Evolutionary conservation across 2,888 invertebrate species (phyloP).

Genomic region (Alloscopus bannaensis): DNA sequence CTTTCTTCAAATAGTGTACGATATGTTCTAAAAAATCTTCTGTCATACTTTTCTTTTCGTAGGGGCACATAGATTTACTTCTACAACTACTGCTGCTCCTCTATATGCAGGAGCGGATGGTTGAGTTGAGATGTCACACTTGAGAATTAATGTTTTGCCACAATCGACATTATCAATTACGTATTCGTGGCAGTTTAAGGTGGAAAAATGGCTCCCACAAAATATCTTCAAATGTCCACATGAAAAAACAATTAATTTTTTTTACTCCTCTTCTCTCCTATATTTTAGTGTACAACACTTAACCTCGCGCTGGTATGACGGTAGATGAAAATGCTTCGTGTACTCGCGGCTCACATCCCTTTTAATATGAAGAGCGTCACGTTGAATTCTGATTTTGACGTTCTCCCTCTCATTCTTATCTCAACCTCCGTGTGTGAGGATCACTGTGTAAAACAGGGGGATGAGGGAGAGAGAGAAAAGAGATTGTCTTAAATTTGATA

Average conservation of each 20-base stretch:
- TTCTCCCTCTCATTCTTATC: conserved; percentile 19
- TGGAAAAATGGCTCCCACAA: conserved; percentile 57
- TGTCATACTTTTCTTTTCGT: no score
- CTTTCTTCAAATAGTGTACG: no score
- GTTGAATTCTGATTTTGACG: background rate
- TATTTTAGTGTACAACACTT: background rate
- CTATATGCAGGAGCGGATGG: background rate
- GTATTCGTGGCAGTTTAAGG: conserved; percentile 48
- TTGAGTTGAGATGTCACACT: conserved; percentile 46
- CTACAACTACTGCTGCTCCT: no score
- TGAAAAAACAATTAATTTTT: conserved; percentile 57
- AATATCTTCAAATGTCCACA: conserved; percentile 44
- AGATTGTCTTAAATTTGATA: conserved; percentile 49
- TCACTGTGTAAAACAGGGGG: conserved; percentile 5
- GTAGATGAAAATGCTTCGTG: background rate
- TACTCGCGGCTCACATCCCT: no score
- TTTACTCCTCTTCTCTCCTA: background rate
- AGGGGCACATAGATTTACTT: no score
- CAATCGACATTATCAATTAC: conserved; percentile 58
- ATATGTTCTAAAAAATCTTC: no score
- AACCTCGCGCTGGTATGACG: no score
- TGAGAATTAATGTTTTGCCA: conserved; percentile 59
- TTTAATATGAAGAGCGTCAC: no score
- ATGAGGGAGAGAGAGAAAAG: conserved; percentile 2
- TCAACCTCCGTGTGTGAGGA: no score